Evolutionary conservation across 1,140 invertebrate species (phyloP).

Genomic region (Vanessa atalanta): DNA sequence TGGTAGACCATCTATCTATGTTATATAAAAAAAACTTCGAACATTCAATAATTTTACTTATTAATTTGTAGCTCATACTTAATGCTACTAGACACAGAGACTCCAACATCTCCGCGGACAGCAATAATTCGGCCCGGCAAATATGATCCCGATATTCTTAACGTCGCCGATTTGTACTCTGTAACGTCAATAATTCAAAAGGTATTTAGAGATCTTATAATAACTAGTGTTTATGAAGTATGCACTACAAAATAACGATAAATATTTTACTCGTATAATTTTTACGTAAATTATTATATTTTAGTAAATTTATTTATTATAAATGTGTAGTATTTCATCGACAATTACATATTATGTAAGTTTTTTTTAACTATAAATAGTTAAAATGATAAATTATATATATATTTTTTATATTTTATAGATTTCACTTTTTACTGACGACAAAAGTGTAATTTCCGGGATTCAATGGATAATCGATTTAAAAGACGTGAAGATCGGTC

Average conservation of each 20-base stretch:
- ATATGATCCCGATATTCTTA: slow-evolving; percentile 51
- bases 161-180: slow-evolving; percentile 47
- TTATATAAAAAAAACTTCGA: too few relatives aligned
- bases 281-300: too few relatives aligned
- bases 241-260: too few relatives aligned
- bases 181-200: slow-evolving; percentile 45
- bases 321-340: too few relatives aligned
- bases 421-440: slow-evolving; percentile 52
- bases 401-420: slow-evolving; percentile 14
- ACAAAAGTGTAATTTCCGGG: slow-evolving; percentile 44
- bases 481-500: slow-evolving; percentile 61
- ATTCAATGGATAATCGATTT: slow-evolving; percentile 60
- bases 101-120: slow-evolving; percentile 43
- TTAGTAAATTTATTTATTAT: too few relatives aligned
- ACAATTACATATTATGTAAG: too few relatives aligned
- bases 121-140: slow-evolving; percentile 48
- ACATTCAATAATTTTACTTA: background rate
- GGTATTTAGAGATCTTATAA: slow-evolving; percentile 34
- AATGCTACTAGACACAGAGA: slow-evolving; percentile 49
- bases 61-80: slow-evolving; percentile 49
- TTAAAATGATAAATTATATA: background rate
- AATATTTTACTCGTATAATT: too few relatives aligned
- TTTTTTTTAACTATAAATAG: background rate
- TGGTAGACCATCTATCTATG: too few relatives aligned
- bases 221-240: too few relatives aligned